Evolutionary conservation across 2,113 vertebrate genomes (phyloP).

Genomic region (Oreocharis arfaki): DNA sequence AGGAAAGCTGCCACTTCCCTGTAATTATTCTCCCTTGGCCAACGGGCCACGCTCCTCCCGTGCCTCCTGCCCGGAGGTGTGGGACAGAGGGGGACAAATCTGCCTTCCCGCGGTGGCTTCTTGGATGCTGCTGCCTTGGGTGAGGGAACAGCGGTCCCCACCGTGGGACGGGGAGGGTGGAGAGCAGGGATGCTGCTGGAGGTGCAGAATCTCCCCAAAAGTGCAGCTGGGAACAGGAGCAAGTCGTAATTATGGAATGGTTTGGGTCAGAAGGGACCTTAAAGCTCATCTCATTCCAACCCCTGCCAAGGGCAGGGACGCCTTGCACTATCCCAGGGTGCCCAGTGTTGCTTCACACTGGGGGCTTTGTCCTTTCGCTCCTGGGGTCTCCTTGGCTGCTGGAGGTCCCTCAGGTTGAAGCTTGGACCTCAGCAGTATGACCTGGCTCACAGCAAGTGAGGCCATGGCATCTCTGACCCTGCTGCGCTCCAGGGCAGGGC

Average conservation of each 20-base stretch:
- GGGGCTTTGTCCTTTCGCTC: not conserved
- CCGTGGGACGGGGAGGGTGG: not conserved
- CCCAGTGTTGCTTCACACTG: rapidly evolving
- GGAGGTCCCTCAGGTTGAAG: not conserved
- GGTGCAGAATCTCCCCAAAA: not conserved
- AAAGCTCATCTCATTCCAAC: not conserved
- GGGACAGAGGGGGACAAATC: not conserved
- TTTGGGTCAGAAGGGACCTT: not conserved
- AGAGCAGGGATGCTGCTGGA: not conserved
- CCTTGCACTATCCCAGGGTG: not conserved
- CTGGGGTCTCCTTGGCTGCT: not conserved
- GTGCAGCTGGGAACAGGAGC: rapidly evolving
- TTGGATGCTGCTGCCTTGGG: not conserved
- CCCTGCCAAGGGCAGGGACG: not conserved
- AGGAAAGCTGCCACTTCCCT: constrained; percentile 57
- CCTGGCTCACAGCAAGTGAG: not conserved
- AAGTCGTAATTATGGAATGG: not conserved
- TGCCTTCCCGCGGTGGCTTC: rapidly evolving
- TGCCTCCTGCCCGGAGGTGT: not conserved
- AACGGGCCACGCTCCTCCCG: not conserved
- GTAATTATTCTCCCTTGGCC: constrained; percentile 11
- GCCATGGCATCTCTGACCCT: rapidly evolving
- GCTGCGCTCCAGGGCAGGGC: not conserved
- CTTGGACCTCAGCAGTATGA: not conserved
- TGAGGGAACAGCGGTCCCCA: not conserved